A percentile compares a stretch with the other conserved stretches of the same genome.
Evolutionary conservation across 1,140 invertebrate species (phyloP).

Genomic region (Lucilia cuprina): DNA sequence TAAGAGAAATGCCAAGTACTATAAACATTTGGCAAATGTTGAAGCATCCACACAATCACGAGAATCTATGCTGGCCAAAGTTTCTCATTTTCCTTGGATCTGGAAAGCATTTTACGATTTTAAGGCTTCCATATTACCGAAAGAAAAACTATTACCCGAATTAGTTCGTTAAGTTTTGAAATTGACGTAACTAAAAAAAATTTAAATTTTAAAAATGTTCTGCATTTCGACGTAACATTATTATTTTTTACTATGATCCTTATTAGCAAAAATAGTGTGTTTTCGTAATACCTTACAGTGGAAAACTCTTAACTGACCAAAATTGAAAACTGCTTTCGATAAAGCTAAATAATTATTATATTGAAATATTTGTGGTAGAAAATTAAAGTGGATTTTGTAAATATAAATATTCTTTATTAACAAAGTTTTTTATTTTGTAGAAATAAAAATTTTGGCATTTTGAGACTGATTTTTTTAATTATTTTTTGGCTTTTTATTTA

Average conservation of each 20-base stretch:
- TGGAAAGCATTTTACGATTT: conserved; percentile 53
- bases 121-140: conserved; percentile 50
- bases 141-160: conserved; percentile 54
- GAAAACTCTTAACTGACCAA: no score
- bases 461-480: no score
- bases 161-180: conserved; percentile 47
- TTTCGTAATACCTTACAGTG: no score
- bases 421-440: no score
- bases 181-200: not conserved
- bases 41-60: conserved; percentile 47
- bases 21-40: conserved; percentile 52
- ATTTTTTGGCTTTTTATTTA: no score
- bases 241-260: not conserved
- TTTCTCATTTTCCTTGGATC: conserved; percentile 50
- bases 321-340: no score
- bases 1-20: conserved; percentile 54
- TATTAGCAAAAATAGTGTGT: no score
- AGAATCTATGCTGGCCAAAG: conserved; percentile 52
- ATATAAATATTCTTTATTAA: no score
- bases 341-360: no score
- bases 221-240: not conserved
- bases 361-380: no score
- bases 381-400: no score
- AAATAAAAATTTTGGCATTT: no score
- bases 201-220: not conserved